Base-by-base conservation (phyloP, 2,797 vertebrate genomes). In the Petrocephalus schoutedeni region DNA sequence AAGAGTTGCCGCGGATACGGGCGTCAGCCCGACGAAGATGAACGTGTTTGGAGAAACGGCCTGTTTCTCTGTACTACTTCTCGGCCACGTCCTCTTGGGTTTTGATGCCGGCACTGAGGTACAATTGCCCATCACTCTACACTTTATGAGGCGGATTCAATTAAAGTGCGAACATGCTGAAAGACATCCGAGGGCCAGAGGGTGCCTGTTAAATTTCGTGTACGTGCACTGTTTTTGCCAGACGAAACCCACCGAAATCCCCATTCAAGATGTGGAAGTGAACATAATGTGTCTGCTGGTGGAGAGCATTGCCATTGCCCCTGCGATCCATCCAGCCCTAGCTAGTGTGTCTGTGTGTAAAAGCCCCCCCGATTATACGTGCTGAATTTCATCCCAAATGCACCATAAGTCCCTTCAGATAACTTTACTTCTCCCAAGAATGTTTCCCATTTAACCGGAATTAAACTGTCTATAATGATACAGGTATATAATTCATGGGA, bases 321-420 rank as follows among this genome's bases (percentile, higher is more conserved):
- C 28, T 19, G 28, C 58, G 64, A 88, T 86, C 14, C 83, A 86
- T 49, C 32, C 41, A 5, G 61, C 59, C 19, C 23, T 64, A 49
- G 21, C 28, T 7, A 32, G 45, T 85, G 28, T 41, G 23, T 85
- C 45, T 67, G 54, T 61, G 0, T 23, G n/a, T 19, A 9, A 23
- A 61, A 61, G 58, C 57, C 1, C 71, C 74, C 83, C 85, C 36
- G n/a, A 87, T 21, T 56, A 53, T 61, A 56, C 67, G 7, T n/a
- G 61, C 51, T 58, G 41, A 19, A 58, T 51, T 23, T 32, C 14
- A 53, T 67, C 71, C 49, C 19, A 87, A 58, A 45, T 83, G 88
- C 80, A 85, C 36, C 49, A 67, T 23, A 21, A 87, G 80, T 89
- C 82, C 23, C 61, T 67, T 67, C 28, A 64, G 21, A 64, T 64